A percentile compares a stretch with the other conserved stretches of the same genome.
Evolutionary conservation across 2,113 vertebrate genomes (phyloP).

Genomic region (Steatornis caripensis): DNA sequence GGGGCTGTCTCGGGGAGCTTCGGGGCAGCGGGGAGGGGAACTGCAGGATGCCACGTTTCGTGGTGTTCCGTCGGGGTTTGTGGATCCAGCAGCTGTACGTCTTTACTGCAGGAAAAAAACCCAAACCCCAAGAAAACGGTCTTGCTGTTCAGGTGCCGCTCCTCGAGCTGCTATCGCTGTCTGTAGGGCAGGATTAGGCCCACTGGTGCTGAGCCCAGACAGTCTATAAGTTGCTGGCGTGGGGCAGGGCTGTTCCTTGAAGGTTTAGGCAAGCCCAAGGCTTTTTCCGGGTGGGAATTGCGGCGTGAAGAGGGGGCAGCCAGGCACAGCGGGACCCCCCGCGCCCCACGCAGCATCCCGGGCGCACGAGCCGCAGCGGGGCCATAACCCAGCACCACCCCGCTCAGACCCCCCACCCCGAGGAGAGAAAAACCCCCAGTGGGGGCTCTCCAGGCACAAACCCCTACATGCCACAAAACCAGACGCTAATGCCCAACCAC

Average conservation of each 20-base stretch:
- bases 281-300: not conserved
- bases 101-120: accelerated
- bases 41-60: no score
- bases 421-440: not conserved
- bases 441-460: not conserved
- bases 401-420: accelerated
- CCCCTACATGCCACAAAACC: accelerated
- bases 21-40: not conserved
- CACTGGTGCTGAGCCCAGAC: not conserved
- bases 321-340: accelerated
- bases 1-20: not conserved
- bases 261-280: not conserved
- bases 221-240: not conserved
- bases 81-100: not conserved
- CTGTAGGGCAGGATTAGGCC: not conserved
- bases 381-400: not conserved
- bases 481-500: not conserved
- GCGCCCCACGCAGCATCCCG: accelerated
- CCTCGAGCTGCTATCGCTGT: accelerated
- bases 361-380: not conserved
- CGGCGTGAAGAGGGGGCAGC: not conserved
- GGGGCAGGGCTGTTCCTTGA: not conserved
- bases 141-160: not conserved
- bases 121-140: not conserved
- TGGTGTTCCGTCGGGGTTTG: not conserved